Evolutionary conservation across 2,888 invertebrate genomes (phyloP).

Genomic region (Eilema griseolum): DNA sequence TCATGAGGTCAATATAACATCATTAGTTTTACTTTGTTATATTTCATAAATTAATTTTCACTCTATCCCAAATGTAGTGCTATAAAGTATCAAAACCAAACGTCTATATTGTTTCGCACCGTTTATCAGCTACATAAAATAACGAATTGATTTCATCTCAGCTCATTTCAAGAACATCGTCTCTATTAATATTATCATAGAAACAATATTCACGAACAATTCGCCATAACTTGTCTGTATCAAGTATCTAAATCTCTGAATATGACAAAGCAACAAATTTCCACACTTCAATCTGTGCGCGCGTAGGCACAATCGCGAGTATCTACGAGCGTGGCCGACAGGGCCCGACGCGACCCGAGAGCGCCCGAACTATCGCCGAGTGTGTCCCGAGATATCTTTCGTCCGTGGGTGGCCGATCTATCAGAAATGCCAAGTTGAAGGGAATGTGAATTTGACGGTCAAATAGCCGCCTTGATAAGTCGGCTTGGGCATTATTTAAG

Average conservation of each 20-base stretch:
- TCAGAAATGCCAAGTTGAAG: constrained; percentile 56
- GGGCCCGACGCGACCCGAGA: constrained; percentile 63
- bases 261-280: constrained; percentile 59
- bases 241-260: constrained; percentile 56
- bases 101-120: background rate
- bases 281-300: constrained; percentile 60
- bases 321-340: constrained; percentile 60
- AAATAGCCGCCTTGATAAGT: constrained; percentile 47
- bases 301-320: constrained; percentile 68
- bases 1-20: too few relatives aligned
- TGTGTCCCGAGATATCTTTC: constrained; percentile 51
- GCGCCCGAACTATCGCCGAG: constrained; percentile 51
- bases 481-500: constrained; percentile 42
- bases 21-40: too few relatives aligned
- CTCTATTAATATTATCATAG: constrained; percentile 50
- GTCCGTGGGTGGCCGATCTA: constrained; percentile 60
- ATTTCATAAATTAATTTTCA: background rate
- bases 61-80: background rate
- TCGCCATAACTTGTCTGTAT: constrained; percentile 53
- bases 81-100: constrained; percentile 14
- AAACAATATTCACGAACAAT: constrained; percentile 55
- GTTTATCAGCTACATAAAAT: constrained; percentile 25
- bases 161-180: constrained; percentile 51
- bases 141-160: constrained; percentile 32
- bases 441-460: constrained; percentile 59